Evolutionary conservation across 2,888 invertebrate genomes (phyloP), one percentile per base, ranked within the genome.

Genomic region (Thalpophila matura): DNA sequence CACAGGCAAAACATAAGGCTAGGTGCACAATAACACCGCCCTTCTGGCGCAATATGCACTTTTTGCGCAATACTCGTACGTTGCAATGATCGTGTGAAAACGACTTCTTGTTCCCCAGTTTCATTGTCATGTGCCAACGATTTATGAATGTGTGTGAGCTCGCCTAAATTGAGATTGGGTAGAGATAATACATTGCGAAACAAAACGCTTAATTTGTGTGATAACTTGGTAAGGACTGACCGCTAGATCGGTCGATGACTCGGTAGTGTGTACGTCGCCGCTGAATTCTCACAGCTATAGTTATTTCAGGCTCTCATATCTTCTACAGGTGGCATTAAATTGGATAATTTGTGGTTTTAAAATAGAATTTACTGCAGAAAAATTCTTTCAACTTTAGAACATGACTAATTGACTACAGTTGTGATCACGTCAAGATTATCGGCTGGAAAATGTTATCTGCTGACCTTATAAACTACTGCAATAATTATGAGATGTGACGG

Each of bases 31-130:
- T 85, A 85, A 86, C 72, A 86, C 89, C 89, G 86, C 89, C 89
- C 89, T 89, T 90, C 74, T 86, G 85, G 75, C 84, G 90, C 88
- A 89, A 89, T 79, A 81, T 85, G 84, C 85, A 84, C 75, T 86
- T 86, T 89, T 85, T 87, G 68, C 85, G 89, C 87, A 91, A 91
- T 73, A 72, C 68, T 74, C 67, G 61, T 74, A 78, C 78, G 70
- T 58, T 86, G 89, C 91, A 91, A 87, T 82, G 81, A 45, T 80
- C 91, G 92, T 92, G 93, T 81, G 93, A 92, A 91, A 84, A 85
- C 69, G 76, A 59, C 83, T 90, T 91, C 90, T 91, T 91, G 84
- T 88, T 83, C 76, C 60, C 74, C 53, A 69, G 84, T 86, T 91
- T 91, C 93, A 93, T 93, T 93, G 93, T 93, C 91, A 89, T 86